Base-by-base conservation (phyloP, 1,140 invertebrate species). In the Diabrotica undecimpunctata region DNA sequence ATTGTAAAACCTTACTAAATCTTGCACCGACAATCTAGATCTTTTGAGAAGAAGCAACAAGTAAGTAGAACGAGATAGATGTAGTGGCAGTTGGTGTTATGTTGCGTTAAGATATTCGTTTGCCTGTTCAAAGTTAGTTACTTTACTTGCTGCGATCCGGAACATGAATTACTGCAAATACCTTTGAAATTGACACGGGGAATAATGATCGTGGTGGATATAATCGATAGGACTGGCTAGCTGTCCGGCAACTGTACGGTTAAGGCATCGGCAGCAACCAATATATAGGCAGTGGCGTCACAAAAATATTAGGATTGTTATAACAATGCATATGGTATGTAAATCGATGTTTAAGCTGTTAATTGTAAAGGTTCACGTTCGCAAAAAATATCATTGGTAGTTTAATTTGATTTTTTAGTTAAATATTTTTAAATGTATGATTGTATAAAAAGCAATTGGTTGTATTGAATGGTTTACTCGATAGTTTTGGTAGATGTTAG, bases 251-350 rank as follows among this genome's bases (percentile, higher is more conserved):
- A 63, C 54, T 13, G 61, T 62, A 64, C 62, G 58, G 66, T 46
- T 46, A 46, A 46, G 41, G 41, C n/a, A 46, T 46, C 41, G 41
- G 41, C 41, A 46, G 6, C 41, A 46, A 10, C 41, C 41, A 46
- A 46, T 46, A 10, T n/a, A 46, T n/a, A n/a, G n/a, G 8, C 41
- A 46, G 41, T 46, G 41, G 41, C 41, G 41, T 46, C 8, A 62
- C 62, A 52, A 66, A 71, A 70, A 64, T 70, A 70, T 65, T 73
- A 66, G 70, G 69, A 67, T 70, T 73, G 72, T 70, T 64, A 73
- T 69, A 66, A 66, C 57, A 70, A 71, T 62, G 67, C 68, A 54
- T 2, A 25, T 25, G 4, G 25, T 25, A 25, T 25, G 25, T 4
- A 25, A 25, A 2, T 4, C 25, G 4, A 4, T 25, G 4, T 25